Evolutionary conservation across 1,140 invertebrate species (phyloP).

Genomic region (Phymastichus coffea): DNA sequence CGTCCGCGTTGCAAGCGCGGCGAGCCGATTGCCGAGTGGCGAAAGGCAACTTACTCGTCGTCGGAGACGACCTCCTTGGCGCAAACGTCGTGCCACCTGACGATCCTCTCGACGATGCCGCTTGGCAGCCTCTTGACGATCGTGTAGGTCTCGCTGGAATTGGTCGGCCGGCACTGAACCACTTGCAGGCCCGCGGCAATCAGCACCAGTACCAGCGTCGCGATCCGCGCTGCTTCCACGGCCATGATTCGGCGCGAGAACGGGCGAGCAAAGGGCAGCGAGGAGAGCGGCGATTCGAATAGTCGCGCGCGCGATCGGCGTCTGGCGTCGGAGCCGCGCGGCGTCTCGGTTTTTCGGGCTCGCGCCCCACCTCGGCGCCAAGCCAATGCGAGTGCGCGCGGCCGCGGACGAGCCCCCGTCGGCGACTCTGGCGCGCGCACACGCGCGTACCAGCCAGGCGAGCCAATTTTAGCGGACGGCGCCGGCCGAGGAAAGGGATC

Average conservation of each 20-base stretch:
- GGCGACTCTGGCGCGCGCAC: background rate
- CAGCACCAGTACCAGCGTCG: slow-evolving; percentile 38
- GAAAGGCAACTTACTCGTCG: slow-evolving; percentile 44
- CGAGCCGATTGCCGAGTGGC: too few species aligned
- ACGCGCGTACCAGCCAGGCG: background rate
- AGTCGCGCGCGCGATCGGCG: background rate
- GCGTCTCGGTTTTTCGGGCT: slow-evolving; percentile 19
- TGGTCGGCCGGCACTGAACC: background rate
- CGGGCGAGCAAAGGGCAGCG: too few species aligned
- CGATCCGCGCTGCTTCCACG: too few species aligned
- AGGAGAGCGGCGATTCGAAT: background rate
- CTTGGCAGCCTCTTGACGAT: slow-evolving; percentile 38
- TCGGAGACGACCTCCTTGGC: slow-evolving; percentile 54
- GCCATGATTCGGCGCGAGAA: too few species aligned
- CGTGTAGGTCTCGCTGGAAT: background rate
- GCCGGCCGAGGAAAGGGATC: too few species aligned
- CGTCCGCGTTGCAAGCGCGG: too few species aligned
- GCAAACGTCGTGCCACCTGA: slow-evolving; percentile 51
- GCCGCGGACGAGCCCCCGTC: background rate
- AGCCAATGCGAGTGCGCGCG: background rate
- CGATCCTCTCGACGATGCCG: slow-evolving; percentile 49
- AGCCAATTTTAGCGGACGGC: slow-evolving; percentile 6
- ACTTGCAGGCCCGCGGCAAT: slow-evolving; percentile 32
- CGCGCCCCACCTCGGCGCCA: slow-evolving; percentile 11
- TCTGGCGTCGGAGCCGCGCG: slow-evolving; percentile 6